These are phyloP conservation scores for Apostichopus parvimensis DNA, from an alignment of 35 echinoderm and acorn worm genomes.

Conservation along the genomic window DNA sequence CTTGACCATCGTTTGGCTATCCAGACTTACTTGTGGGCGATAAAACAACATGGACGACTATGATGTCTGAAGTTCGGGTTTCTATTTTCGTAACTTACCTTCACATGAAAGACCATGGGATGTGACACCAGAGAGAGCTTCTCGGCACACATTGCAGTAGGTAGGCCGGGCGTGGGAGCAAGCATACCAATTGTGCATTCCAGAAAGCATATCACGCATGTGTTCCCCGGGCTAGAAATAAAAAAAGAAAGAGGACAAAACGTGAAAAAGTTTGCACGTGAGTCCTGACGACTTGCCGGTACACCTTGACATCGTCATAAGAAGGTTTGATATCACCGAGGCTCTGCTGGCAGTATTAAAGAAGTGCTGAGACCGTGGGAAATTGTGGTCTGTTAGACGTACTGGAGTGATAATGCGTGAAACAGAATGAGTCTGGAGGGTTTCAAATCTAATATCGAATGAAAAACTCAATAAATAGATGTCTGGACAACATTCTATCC, in stretches of 20 bases:
- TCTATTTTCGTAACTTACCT: slow-evolving; percentile 50
- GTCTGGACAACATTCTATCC: too few relatives aligned
- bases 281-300: not conserved
- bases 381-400: not conserved
- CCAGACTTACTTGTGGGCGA: too few relatives aligned
- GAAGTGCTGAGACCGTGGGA: not conserved
- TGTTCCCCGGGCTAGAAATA: slow-evolving; percentile 82
- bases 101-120: slow-evolving; percentile 99
- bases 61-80: too few relatives aligned
- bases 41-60: too few relatives aligned
- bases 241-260: too few relatives aligned
- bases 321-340: not conserved
- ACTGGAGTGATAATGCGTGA: not conserved
- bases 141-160: slow-evolving; percentile 97
- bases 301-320: not conserved
- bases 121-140: slow-evolving; percentile 93
- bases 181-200: slow-evolving; percentile 99
- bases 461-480: too few relatives aligned
- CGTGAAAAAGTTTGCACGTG: not conserved
- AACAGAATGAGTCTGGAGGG: not conserved
- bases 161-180: slow-evolving; percentile 96
- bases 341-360: not conserved
- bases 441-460: not conserved
- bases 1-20: too few relatives aligned
- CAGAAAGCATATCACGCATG: slow-evolving; percentile 95